phyloP scores from a whole-genome alignment of 2,888 invertebrate genomes.

The Macrosiphum euphorbiae region DNA sequence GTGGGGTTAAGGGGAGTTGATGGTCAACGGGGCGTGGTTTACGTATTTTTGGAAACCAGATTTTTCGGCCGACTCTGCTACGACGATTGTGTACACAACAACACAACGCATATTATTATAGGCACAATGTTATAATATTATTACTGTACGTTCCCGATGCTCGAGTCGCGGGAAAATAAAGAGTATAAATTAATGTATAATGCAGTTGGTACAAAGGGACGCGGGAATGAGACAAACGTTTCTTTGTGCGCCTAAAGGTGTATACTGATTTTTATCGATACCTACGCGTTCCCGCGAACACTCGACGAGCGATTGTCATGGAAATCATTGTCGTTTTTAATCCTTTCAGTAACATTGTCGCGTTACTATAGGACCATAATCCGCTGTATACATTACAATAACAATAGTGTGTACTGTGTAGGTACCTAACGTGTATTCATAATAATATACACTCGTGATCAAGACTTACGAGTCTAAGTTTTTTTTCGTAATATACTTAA shows the following conservation, averaged over 20 bases:
- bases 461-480: background rate
- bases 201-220: background rate
- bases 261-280: background rate
- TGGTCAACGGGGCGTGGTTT: slow-evolving; percentile 41
- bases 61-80: background rate
- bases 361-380: background rate
- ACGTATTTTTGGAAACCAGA: slow-evolving; percentile 43
- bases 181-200: no score
- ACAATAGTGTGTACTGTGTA: no score
- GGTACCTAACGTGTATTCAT: no score
- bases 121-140: background rate
- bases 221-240: background rate
- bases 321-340: background rate
- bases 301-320: background rate
- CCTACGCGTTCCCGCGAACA: background rate
- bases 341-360: background rate
- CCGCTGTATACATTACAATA: background rate
- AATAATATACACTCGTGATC: no score
- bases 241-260: background rate
- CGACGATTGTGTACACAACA: background rate
- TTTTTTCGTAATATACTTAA: background rate
- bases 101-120: background rate
- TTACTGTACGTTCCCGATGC: background rate
- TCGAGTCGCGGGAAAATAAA: background rate
- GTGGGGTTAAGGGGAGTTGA: background rate